A percentile compares a stretch with the other conserved stretches of the same genome.
phyloP scores from a whole-genome alignment of 2,797 vertebrate species.

The Chaenodraco wilsoni region DNA sequence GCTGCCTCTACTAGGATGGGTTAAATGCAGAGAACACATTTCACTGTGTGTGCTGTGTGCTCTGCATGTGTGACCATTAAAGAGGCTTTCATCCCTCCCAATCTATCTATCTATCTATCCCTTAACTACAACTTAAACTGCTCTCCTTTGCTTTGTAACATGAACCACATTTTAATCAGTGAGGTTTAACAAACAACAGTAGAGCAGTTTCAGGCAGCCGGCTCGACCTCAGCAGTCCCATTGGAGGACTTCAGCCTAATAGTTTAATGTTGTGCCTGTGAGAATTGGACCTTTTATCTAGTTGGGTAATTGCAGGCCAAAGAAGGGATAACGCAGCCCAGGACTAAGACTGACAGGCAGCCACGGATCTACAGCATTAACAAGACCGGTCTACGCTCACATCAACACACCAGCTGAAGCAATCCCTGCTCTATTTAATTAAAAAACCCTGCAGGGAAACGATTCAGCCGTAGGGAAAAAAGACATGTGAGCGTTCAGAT shows the following conservation, averaged over 20 bases:
- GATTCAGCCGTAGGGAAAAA: slow-evolving; percentile 20
- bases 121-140: too few species aligned
- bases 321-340: slow-evolving; percentile 29
- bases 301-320: slow-evolving; percentile 27
- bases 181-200: slow-evolving; percentile 19
- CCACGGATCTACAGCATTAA: slow-evolving; percentile 27
- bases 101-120: too few species aligned
- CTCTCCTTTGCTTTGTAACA: background rate
- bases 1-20: too few species aligned
- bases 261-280: slow-evolving; percentile 22
- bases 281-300: slow-evolving; percentile 10
- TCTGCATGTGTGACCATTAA: too few species aligned
- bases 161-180: background rate
- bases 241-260: slow-evolving; percentile 20
- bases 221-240: slow-evolving; percentile 20
- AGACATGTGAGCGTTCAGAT: slow-evolving; percentile 34
- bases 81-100: too few species aligned
- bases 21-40: too few species aligned
- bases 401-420: slow-evolving; percentile 50
- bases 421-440: slow-evolving; percentile 51
- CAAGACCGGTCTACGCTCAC: slow-evolving; percentile 29
- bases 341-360: slow-evolving; percentile 40
- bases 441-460: slow-evolving; percentile 41
- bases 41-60: too few species aligned
- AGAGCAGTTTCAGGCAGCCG: background rate